Percentiles rank a stretch among this genome's conserved stretches.
These are phyloP conservation scores for Macrochelys suwanniensis DNA, from an alignment of 2,797 vertebrate genomes.

Conservation along the genomic window DNA sequence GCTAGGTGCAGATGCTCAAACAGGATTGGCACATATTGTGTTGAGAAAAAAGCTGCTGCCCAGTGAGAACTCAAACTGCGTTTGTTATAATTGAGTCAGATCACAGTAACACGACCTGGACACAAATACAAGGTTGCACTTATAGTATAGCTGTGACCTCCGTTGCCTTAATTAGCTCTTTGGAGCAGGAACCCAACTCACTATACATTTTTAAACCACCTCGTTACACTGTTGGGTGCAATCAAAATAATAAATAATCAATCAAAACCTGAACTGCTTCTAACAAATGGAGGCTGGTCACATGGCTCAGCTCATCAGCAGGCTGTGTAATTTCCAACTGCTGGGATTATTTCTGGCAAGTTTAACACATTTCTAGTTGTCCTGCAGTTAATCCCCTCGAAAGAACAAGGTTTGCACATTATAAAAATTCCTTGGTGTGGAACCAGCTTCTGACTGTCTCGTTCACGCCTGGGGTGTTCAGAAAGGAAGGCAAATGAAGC, in stretches of 20 bases:
- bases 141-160: slow-evolving; percentile 33
- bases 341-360: neutral
- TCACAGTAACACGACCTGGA: neutral
- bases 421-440: neutral
- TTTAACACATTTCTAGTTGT: neutral
- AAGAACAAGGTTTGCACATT: neutral
- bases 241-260: neutral
- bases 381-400: neutral
- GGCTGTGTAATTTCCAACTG: neutral
- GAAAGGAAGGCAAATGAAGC: neutral
- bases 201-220: slow-evolving; percentile 31
- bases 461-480: neutral
- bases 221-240: rapidly evolving
- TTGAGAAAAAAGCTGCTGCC: neutral
- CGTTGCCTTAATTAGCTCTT: slow-evolving; percentile 41
- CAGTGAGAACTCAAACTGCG: neutral
- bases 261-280: neutral
- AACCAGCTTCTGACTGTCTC: neutral
- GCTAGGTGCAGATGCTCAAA: neutral
- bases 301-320: neutral
- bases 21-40: rapidly evolving
- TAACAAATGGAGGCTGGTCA: rapidly evolving
- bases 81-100: slow-evolving; percentile 23
- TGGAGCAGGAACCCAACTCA: neutral
- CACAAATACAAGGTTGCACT: slow-evolving; percentile 4